Percentiles rank a stretch among this genome's conserved stretches.
Evolutionary conservation across 2,888 invertebrate genomes (phyloP).

Genomic region (Entomobrya multifasciata): DNA sequence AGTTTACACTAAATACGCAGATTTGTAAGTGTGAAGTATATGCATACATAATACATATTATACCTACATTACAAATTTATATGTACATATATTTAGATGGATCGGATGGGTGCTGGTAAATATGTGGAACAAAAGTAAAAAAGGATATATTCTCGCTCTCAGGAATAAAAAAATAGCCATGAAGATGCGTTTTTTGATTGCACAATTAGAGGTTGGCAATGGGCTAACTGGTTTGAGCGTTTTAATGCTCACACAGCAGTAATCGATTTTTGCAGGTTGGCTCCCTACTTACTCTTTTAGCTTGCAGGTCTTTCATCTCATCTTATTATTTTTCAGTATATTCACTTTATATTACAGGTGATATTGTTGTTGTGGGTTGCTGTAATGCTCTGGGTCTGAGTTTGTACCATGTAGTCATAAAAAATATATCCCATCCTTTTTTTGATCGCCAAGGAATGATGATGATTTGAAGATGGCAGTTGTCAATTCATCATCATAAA

Average conservation of each 20-base stretch:
- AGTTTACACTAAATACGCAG: background rate
- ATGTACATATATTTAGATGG: background rate
- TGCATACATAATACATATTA: too few species aligned
- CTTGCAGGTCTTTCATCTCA: slow-evolving; percentile 8
- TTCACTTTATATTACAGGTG: background rate
- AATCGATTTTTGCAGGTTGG: slow-evolving; percentile 56
- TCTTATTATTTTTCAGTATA: background rate
- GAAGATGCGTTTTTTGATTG: slow-evolving; percentile 71
- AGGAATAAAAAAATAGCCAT: slow-evolving; percentile 49
- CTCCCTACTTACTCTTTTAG: slow-evolving; percentile 13
- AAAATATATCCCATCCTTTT: slow-evolving; percentile 51
- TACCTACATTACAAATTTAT: too few species aligned
- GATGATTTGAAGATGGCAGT: slow-evolving; percentile 54
- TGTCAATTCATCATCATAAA: slow-evolving; percentile 47
- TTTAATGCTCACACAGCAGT: slow-evolving; percentile 19
- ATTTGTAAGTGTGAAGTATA: slow-evolving; percentile 27
- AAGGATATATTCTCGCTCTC: slow-evolving; percentile 42
- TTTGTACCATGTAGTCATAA: background rate
- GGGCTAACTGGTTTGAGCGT: slow-evolving; percentile 66
- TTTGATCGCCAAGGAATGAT: slow-evolving; percentile 19
- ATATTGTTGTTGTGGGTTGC: slow-evolving; percentile 8
- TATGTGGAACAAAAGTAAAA: slow-evolving; percentile 42
- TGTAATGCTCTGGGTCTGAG: too few species aligned
- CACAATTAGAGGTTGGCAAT: slow-evolving; percentile 71
- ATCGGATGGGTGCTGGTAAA: slow-evolving; percentile 22